Evolutionary conservation across 2,113 vertebrate genomes (phyloP).

Genomic region (Pituophis catenifer): DNA sequence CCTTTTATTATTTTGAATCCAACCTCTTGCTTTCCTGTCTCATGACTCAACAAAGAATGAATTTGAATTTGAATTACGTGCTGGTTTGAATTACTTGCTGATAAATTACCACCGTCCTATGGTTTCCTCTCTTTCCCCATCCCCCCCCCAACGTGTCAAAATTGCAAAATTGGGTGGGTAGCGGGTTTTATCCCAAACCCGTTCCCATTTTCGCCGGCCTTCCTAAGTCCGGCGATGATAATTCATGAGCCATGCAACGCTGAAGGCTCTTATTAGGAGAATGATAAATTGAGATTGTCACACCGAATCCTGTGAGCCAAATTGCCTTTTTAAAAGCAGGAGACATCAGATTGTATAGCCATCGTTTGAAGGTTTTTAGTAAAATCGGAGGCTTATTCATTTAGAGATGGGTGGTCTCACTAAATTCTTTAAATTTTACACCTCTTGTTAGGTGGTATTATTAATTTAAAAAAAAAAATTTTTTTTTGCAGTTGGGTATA

Average conservation of each 20-base stretch:
- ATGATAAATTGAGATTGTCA: conserved; percentile 4
- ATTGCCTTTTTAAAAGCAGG: conserved; percentile 11
- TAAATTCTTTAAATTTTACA: background rate
- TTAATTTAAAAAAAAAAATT: background rate
- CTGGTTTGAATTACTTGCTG: background rate
- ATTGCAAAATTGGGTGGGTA: background rate
- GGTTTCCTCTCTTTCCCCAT: background rate
- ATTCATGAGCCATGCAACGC: conserved; percentile 4
- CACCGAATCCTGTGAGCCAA: conserved; percentile 6
- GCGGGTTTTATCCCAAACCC: background rate
- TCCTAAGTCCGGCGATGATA: background rate
- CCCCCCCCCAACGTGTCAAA: background rate
- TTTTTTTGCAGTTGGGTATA: background rate
- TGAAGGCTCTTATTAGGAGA: background rate
- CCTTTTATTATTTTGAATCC: background rate
- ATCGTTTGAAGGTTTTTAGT: background rate
- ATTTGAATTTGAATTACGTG: background rate
- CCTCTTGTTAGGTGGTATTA: background rate
- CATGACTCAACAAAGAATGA: background rate
- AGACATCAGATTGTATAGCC: conserved; percentile 1
- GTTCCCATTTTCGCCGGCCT: background rate
- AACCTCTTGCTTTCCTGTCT: background rate
- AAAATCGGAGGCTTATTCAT: background rate
- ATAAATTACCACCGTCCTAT: too few relatives aligned
- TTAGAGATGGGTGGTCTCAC: accelerated